Base-by-base conservation (phyloP, 1,140 invertebrate genomes). In the Drosophila seguyi region DNA sequence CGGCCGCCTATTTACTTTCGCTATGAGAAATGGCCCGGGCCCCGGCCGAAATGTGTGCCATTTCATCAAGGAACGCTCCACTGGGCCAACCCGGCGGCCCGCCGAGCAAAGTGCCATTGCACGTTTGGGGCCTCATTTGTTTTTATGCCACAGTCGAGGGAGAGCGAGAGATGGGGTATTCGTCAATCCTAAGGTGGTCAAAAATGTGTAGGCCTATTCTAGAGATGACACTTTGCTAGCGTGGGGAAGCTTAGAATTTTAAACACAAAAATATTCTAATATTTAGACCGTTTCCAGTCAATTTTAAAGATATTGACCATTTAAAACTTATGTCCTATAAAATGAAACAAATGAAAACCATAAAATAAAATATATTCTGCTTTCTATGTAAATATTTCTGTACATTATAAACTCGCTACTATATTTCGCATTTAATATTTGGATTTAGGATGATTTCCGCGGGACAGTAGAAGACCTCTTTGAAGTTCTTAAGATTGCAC, bases 11-110 rank as follows among this genome's bases (percentile, higher is more conserved):
- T 83, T 83, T 83, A 83, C 81, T 83, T 83, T 79, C 61, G 69
- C 81, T 79, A 79, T 83, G 81, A 83, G 71, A 83, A 83, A 83
- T 83, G 47, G 63, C 42, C 44, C n/a, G 69, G 44, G 39, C 45
- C 41, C 16, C 61, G 31, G 36, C 20, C 38, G 50, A 69, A 79
- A 79, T 79, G 76, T 79, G 77, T 71, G 72, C 75, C 81, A 84
- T 84, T 84, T 84, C 75, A 83, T 83, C 81, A 83, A 76, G 59
- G 53, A 79, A 76, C 75, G 79, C 69, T 71, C 62, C 53, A 83
- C 72, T 83, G 75, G 75, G 52, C 68, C 29, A 18, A n/a, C 48
- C 47, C n/a, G 45, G 53, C 69, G 39, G 34, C 72, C 74, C 39
- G 48, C 16, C 14, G 41, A 67, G 68, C 29, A 27, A 31, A 48